Base-by-base conservation (phyloP, 1,140 invertebrate genomes). In the Drosophila pruinosa region DNA sequence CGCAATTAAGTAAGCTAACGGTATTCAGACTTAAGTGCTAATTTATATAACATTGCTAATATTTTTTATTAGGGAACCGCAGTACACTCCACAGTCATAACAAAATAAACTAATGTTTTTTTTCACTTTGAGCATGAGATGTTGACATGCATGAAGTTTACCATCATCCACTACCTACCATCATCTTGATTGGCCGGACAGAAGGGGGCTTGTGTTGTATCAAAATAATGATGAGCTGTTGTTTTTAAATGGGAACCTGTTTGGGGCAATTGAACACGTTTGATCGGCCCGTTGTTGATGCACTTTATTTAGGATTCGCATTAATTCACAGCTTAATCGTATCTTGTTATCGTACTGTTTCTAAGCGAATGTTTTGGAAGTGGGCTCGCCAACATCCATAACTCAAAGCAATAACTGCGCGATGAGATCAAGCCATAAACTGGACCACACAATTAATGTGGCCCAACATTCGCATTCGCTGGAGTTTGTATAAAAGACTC, bases 401-500 rank as follows among this genome's bases (percentile, higher is more conserved):
- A 68, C 6, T 68, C 54, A 59, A 7, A 4, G 43, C 41, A 8
- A 15, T 67, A 65, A 65, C 15, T 45, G 21, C 7, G 21, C 12
- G 24, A 50, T 50, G 47, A 5, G 15, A 50, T 50, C 26, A 50
- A 50, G 24, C 15, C 63, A 39, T 28, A 67, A 67, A 67, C 31
- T 59, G 54, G 31, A n/a, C 31, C 10, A 57, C 17, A 22, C 21
- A n/a, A 41, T 48, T 58, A 28, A 28, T 28, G 36, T 24, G 8
- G 53, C 8, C 1, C 12, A 24, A 28, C 54, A 34, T 34, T 34
- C 12, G 31, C 3, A 22, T 24, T 14, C 21, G 34, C 14, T 47
- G 12, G 15, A 5, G 14, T 5, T 57, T 50, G 69, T 83, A 82
- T 82, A 83, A 63, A 82, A 68, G 75, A 14, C 71, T 12, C 10